Conservation (phyloP, 2,113 vertebrate genomes). For the Numida meleagris region DNA sequence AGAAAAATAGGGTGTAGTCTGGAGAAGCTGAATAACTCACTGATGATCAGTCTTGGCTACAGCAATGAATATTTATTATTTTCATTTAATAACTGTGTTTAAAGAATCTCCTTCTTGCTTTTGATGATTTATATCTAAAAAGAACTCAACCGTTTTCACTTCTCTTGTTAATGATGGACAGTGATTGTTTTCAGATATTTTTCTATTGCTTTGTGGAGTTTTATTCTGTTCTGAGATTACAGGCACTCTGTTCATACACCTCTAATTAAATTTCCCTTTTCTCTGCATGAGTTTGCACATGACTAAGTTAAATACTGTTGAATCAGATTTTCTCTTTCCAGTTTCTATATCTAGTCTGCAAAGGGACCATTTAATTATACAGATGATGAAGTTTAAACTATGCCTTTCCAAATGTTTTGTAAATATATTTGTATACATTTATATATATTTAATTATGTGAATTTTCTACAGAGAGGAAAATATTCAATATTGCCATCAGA, state of each 20-base stretch:
- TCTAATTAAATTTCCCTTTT: background rate
- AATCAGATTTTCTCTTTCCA: background rate
- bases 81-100: conserved; percentile 14
- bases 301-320: background rate
- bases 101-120: conserved; percentile 3
- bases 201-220: background rate
- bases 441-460: background rate
- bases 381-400: background rate
- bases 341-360: background rate
- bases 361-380: background rate
- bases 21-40: conserved; percentile 48
- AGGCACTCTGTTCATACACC: background rate
- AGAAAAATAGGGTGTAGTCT: conserved; percentile 60
- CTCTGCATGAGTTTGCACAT: background rate
- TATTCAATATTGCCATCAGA: background rate
- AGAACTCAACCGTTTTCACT: background rate
- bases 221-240: background rate
- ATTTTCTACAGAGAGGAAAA: background rate
- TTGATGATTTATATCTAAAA: conserved; percentile 54
- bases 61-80: background rate
- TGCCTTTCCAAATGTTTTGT: background rate
- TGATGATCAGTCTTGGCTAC: conserved; percentile 58
- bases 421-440: no score
- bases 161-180: background rate
- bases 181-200: background rate